A percentile compares a stretch with the other conserved stretches of the same genome.
Conservation (phyloP, 2,797 vertebrate species). For the Vireo griseus region DNA sequence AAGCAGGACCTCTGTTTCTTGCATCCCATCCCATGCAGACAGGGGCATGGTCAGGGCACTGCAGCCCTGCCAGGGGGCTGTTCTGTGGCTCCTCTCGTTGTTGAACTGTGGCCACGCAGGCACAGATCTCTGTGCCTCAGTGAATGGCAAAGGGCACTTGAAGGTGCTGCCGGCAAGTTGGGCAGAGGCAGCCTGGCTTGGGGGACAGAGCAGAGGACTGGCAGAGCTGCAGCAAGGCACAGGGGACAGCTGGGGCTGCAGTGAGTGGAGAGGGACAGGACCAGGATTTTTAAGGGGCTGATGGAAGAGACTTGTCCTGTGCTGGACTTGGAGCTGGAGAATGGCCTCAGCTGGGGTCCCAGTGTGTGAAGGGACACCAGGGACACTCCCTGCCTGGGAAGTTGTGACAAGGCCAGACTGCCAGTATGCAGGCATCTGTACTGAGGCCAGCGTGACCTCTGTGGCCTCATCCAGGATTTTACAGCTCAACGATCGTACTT, state of each 20-base stretch:
- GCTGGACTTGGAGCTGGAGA: neutral
- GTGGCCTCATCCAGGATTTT: neutral
- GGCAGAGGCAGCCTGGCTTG: neutral
- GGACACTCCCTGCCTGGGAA: neutral
- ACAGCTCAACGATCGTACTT: neutral
- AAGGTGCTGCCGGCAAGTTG: rapidly evolving
- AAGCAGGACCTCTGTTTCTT: neutral
- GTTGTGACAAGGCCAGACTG: neutral
- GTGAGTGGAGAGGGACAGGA: neutral
- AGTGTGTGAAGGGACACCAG: rapidly evolving
- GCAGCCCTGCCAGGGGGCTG: neutral
- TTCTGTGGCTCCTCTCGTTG: rapidly evolving
- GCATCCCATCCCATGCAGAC: neutral
- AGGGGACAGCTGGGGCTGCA: rapidly evolving
- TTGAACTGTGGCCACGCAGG: rapidly evolving
- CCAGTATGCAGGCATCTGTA: neutral
- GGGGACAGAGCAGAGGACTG: neutral
- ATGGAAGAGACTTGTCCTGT: neutral
- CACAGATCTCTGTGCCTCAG: rapidly evolving
- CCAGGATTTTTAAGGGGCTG: neutral
- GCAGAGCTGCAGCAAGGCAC: neutral
- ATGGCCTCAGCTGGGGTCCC: rapidly evolving
- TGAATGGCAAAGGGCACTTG: neutral
- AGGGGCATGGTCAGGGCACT: neutral
- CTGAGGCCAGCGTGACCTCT: neutral